Conservation (phyloP, 2,797 vertebrate genomes). For the Luscinia megarhynchos region DNA sequence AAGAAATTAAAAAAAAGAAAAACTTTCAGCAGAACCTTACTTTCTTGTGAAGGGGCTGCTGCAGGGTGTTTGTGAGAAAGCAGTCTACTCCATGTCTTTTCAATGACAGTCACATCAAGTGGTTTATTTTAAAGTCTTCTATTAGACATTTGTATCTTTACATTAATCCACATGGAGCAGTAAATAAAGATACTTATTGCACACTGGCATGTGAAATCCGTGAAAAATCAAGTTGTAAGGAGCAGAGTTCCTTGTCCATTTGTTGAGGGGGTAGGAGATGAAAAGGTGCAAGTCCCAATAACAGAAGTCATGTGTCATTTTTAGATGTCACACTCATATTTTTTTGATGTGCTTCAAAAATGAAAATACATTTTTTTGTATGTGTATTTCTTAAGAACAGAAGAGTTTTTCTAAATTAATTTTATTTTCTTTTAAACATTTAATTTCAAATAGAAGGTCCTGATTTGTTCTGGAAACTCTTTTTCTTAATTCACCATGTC, state of each 20-base stretch:
- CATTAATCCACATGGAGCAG: background rate
- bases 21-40: background rate
- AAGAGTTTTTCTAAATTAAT: background rate
- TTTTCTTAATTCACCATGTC: background rate
- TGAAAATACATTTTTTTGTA: background rate
- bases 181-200: background rate
- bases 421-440: background rate
- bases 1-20: background rate
- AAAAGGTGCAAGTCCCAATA: background rate
- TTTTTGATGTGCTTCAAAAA: background rate
- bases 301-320: background rate
- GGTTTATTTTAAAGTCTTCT: background rate
- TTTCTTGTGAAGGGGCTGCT: background rate
- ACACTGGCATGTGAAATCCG: background rate
- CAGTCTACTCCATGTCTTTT: background rate
- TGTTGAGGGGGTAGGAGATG: background rate
- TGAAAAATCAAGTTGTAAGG: background rate
- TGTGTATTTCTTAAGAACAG: background rate
- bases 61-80: background rate
- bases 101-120: background rate
- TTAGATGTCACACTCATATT: background rate
- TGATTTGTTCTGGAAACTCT: background rate
- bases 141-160: background rate
- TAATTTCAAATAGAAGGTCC: background rate
- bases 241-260: background rate